phyloP scores from a whole-genome alignment of 2,113 vertebrate genomes.

The Chionomys nivalis region DNA sequence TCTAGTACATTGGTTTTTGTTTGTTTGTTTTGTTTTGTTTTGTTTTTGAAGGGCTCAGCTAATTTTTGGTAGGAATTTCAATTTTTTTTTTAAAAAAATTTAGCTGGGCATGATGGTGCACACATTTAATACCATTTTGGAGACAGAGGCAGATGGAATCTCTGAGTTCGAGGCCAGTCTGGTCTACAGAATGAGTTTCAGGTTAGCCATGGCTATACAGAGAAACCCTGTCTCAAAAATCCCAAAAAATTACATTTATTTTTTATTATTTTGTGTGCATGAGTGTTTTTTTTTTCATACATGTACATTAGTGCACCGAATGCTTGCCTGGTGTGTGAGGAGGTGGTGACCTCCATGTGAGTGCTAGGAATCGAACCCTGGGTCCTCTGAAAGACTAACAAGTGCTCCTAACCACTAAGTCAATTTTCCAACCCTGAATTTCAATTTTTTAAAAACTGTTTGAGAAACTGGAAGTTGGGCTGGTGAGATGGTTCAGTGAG shows the following conservation, averaged over 20 bases:
- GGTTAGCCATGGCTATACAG: background rate
- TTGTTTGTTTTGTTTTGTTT: no score
- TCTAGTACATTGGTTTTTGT: background rate
- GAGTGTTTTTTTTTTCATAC: background rate
- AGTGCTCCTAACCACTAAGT: background rate
- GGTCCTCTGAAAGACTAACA: background rate
- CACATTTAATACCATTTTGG: background rate
- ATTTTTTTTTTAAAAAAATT: background rate
- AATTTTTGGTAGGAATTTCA: background rate
- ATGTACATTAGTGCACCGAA: background rate
- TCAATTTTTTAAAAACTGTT: background rate
- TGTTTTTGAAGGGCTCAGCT: background rate
- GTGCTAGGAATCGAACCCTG: background rate
- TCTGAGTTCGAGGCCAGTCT: no score
- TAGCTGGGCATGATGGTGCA: background rate
- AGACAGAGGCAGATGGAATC: background rate
- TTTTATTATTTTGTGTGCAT: background rate
- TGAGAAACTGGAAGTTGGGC: background rate
- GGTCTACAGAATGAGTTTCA: background rate
- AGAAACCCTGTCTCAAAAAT: background rate
- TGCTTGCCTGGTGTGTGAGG: background rate
- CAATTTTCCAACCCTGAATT: background rate
- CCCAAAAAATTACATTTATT: background rate
- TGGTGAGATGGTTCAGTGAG: background rate
- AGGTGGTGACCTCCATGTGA: background rate